Evolutionary conservation across 2,797 vertebrate genomes (phyloP).

Genomic region (Cossypha caffra): DNA sequence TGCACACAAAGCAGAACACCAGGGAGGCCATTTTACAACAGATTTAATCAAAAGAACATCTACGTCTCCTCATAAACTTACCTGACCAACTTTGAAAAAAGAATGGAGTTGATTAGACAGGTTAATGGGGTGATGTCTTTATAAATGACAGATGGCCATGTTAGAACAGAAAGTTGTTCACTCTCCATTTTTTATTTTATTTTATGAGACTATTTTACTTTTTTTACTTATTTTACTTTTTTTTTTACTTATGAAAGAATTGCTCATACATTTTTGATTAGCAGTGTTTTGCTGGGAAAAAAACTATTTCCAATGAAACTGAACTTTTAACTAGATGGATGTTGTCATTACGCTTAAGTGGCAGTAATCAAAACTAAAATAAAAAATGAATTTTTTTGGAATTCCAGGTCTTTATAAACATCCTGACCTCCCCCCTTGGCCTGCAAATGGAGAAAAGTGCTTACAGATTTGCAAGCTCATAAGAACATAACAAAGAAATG

Average conservation of each 20-base stretch:
- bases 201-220: conserved; percentile 34
- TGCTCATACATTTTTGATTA: conserved; percentile 68
- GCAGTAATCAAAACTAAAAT: conserved; percentile 54
- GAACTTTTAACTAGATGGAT: conserved; percentile 14
- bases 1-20: conserved; percentile 68
- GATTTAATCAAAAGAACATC: conserved; percentile 66
- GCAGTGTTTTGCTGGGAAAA: not conserved
- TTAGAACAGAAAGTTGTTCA: conserved; percentile 71
- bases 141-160: conserved; percentile 70
- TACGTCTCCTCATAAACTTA: conserved; percentile 55
- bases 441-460: conserved; percentile 41
- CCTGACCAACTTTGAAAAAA: conserved; percentile 64
- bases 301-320: conserved; percentile 7
- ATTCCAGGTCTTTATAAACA: conserved; percentile 36
- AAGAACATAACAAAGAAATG: conserved; percentile 44
- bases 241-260: conserved; percentile 24
- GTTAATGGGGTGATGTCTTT: conserved; percentile 70
- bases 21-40: conserved; percentile 64
- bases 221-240: no score
- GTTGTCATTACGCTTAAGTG: not conserved
- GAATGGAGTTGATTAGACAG: conserved; percentile 64
- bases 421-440: not conserved
- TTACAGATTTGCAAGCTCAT: conserved; percentile 64
- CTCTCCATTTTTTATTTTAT: conserved; percentile 67
- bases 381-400: not conserved